phyloP scores from a whole-genome alignment of 2,113 vertebrate genomes.

The Edolisoma coerulescens region DNA sequence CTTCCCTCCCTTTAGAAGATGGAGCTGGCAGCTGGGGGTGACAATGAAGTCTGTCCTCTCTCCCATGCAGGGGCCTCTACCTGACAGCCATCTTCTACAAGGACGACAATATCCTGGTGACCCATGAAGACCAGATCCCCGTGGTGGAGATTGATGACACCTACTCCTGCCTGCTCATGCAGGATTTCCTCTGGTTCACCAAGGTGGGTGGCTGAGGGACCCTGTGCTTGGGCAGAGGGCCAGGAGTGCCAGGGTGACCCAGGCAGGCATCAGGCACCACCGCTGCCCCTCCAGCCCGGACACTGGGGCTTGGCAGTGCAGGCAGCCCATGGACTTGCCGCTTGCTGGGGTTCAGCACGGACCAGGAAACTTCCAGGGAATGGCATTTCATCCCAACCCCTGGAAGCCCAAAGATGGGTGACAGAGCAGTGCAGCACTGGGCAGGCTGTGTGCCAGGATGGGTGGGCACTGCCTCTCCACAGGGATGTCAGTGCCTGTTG shows the following conservation, averaged over 20 bases:
- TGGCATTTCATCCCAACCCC: not conserved
- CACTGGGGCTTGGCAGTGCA: not conserved
- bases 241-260: not conserved
- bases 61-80: conserved; percentile 80
- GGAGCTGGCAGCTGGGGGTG: not conserved
- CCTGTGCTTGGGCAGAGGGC: not conserved
- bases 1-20: not conserved
- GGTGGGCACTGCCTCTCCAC: not conserved
- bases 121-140: conserved; percentile 88
- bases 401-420: not conserved
- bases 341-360: accelerated
- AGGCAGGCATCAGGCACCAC: not conserved
- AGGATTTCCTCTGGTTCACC: conserved; percentile 92
- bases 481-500: not conserved
- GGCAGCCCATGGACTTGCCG: not conserved
- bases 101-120: conserved; percentile 85
- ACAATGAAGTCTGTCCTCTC: not conserved
- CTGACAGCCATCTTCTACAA: conserved; percentile 85
- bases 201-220: conserved; percentile 72
- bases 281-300: accelerated
- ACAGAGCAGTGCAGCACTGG: accelerated
- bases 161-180: conserved; percentile 86
- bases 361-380: not conserved
- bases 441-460: not conserved
- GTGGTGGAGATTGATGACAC: conserved; percentile 89